Percentiles rank a stretch among this genome's conserved stretches.
These are phyloP conservation scores for Grammatotria lemairii DNA, from an alignment of 2,113 vertebrate species.

Conservation along the genomic window DNA sequence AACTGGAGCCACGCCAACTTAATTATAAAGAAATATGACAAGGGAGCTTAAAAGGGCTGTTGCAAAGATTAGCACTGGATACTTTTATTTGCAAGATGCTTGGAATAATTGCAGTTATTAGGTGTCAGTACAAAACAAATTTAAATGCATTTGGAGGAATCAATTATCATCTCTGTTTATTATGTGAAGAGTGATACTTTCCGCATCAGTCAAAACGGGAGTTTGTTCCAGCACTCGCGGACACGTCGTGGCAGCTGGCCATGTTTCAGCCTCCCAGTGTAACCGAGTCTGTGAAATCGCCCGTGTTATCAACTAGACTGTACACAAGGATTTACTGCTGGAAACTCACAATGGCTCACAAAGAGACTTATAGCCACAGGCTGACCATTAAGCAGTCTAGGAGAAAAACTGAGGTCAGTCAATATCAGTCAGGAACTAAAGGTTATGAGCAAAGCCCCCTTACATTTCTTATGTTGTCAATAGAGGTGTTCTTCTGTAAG, in stretches of 20 bases:
- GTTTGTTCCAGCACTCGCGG: neutral
- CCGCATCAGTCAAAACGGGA: neutral
- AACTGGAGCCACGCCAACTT: conserved; percentile 51
- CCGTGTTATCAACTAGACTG: neutral
- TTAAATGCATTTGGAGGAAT: conserved; percentile 47
- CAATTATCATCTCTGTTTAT: conserved; percentile 49
- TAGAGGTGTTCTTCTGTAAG: neutral
- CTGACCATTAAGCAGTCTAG: neutral
- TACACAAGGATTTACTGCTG: neutral
- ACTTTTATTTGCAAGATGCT: conserved; percentile 37
- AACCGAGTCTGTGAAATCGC: neutral
- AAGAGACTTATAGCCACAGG: neutral
- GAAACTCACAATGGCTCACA: neutral
- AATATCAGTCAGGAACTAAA: neutral
- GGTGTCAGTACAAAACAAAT: conserved; percentile 22
- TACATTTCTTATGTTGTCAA: neutral
- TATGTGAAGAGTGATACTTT: conserved; percentile 12
- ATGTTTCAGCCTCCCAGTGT: neutral
- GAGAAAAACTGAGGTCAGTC: neutral
- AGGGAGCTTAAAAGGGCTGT: conserved; percentile 23
- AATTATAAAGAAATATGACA: conserved; percentile 60
- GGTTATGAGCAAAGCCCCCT: neutral
- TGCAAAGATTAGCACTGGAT: conserved; percentile 17
- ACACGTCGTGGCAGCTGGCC: neutral
- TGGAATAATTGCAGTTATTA: conserved; percentile 60